These are phyloP conservation scores for Pseudorhiza aurosa DNA, from an alignment of 30 jellyfish, hydroid and myxozoan genomes.

Conservation along the genomic window DNA sequence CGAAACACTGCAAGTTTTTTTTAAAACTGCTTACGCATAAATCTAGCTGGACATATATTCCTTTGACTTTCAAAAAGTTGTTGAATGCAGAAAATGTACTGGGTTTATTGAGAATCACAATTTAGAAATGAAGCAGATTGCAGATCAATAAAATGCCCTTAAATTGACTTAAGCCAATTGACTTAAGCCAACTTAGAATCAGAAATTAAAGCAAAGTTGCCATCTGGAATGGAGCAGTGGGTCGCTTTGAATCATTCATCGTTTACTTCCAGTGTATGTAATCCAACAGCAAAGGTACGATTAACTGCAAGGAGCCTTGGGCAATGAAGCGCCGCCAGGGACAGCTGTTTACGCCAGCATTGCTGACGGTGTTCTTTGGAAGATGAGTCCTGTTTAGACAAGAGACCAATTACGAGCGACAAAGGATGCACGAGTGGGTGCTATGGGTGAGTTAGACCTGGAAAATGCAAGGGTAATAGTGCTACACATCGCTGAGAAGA, in stretches of 20 bases:
- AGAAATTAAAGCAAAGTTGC: neutral
- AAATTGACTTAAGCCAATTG: too few relatives aligned
- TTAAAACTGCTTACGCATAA: too few relatives aligned
- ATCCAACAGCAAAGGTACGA: slow-evolving; percentile 21
- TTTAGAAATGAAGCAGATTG: neutral
- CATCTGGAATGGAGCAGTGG: neutral
- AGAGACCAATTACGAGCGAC: neutral
- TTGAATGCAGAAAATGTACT: neutral
- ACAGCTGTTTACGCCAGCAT: slow-evolving; percentile 19
- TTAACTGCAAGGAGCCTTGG: slow-evolving; percentile 5
- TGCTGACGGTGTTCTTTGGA: slow-evolving; percentile 25
- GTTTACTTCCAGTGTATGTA: neutral
- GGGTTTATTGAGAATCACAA: neutral
- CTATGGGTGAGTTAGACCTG: neutral
- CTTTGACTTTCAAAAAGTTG: neutral
- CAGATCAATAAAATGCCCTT: neutral
- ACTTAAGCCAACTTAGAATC: neutral
- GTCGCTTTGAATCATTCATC: neutral
- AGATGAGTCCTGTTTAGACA: slow-evolving; percentile 15
- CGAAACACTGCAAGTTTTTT: too few relatives aligned
- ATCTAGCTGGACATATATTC: too few relatives aligned
- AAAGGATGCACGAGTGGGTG: slow-evolving; percentile 1
- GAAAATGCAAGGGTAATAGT: slow-evolving; percentile 15
- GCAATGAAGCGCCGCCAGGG: slow-evolving; percentile 11
- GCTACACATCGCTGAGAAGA: slow-evolving; percentile 4